Base-by-base conservation (phyloP, 2,797 vertebrate genomes). In the Xenops minutus region DNA sequence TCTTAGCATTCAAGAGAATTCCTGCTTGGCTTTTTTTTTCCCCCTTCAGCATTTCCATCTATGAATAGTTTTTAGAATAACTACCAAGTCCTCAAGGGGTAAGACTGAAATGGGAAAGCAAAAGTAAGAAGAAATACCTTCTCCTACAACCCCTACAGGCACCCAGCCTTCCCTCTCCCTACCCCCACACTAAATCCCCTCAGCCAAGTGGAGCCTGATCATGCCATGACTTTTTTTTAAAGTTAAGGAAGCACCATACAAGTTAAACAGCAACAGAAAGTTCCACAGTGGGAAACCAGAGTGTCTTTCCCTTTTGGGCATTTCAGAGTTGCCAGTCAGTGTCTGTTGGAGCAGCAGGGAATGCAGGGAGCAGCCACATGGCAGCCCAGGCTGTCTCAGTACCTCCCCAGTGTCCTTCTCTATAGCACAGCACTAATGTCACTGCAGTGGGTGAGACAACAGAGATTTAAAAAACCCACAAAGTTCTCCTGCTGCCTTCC, bases 201-300 rank as follows among this genome's bases (percentile, higher is more conserved):
- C 1, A 56, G 23, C 55, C 34, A 69, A 34, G 36, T 58, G 3
- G 12, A 67, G 34, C 39, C 34, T 7, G 13, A 44, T 10, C 10
- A 34, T 8, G 17, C 37, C 41, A 1, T 7, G 14, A 58, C 10
- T 76, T 15, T 0, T 46, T 46, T 23, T 48, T 10, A 10, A 26
- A 11, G 5, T 30, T 24, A 24, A 19, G 37, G 66, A 32, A 69
- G 61, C 27, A 26, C 5, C 43, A 9, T 2, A 13, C 14, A 43
- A 55, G 18, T 63, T 59, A 26, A 84, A 76, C 16, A 73, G 39
- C 29, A 49, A 41, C 6, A 27, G 8, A 2, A 44, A 51, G 22
- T 30, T 59, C 13, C 51, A 8, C 27, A 37, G 37, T 3, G 20
- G 29, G 51, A 54, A 80, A 10, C 3, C 0, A 7, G 23, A 6